These are phyloP conservation scores for Chinchilla lanigera DNA, from an alignment of 2,113 vertebrate genomes.

Conservation along the genomic window DNA sequence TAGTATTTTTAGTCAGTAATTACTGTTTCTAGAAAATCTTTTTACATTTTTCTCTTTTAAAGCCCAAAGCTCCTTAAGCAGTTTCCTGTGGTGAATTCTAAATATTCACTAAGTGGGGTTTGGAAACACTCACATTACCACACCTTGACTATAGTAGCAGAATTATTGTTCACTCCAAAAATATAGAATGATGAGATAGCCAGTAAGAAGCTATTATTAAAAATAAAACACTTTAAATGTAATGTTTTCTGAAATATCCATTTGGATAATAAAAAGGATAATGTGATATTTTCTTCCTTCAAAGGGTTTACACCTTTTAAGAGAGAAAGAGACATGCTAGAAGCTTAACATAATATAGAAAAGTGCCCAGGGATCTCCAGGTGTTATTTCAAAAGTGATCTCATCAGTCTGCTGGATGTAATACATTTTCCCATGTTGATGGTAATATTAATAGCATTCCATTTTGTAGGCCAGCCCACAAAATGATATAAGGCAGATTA, in stretches of 20 bases:
- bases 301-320: not conserved
- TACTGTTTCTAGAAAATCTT: not conserved
- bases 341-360: not conserved
- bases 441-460: not conserved
- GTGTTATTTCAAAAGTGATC: not conserved
- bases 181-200: not conserved
- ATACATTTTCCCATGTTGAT: not conserved
- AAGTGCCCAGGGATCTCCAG: no score
- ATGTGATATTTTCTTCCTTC: not conserved
- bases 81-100: not conserved
- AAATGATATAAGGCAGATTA: not conserved
- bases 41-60: not conserved
- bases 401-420: not conserved
- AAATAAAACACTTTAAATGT: slow-evolving; percentile 11
- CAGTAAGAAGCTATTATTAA: not conserved
- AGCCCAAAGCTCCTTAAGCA: not conserved
- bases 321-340: not conserved
- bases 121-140: not conserved
- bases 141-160: not conserved
- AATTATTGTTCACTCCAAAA: not conserved
- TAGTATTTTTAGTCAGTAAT: not conserved
- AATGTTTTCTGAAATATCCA: not conserved
- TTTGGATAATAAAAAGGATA: not conserved
- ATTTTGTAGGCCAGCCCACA: not conserved
- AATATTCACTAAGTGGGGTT: not conserved